Evolutionary conservation across 2,113 vertebrate species (phyloP).

Genomic region (Neodon shergylaensis): DNA sequence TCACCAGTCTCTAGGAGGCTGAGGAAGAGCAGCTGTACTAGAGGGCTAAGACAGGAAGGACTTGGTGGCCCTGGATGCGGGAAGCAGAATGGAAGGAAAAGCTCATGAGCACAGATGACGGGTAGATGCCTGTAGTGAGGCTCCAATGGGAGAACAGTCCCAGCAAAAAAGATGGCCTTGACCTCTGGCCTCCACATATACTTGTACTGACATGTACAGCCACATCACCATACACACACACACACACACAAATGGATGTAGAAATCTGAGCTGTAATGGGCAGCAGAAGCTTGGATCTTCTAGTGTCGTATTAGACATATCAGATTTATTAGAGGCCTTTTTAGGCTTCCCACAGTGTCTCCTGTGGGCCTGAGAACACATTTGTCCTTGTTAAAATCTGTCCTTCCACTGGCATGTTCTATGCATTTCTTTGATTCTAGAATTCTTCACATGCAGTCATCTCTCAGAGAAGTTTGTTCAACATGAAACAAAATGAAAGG

Average conservation of each 20-base stretch:
- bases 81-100: not conserved
- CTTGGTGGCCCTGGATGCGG: not conserved
- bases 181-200: not conserved
- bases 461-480: not conserved
- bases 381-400: not conserved
- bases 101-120: no score
- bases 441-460: not conserved
- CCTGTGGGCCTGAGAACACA: not conserved
- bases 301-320: not conserved
- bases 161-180: not conserved
- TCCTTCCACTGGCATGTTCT: not conserved
- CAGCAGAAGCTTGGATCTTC: not conserved
- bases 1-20: no score
- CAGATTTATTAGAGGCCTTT: accelerated
- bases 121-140: not conserved
- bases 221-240: not conserved
- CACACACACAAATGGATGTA: not conserved
- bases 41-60: not conserved
- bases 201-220: not conserved
- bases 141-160: accelerated
- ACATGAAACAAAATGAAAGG: not conserved
- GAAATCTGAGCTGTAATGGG: not conserved
- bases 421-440: not conserved
- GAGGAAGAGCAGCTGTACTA: not conserved
- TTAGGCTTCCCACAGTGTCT: not conserved